Base-by-base conservation (phyloP, 2,797 vertebrate species). In the Lerista edwardsae region DNA sequence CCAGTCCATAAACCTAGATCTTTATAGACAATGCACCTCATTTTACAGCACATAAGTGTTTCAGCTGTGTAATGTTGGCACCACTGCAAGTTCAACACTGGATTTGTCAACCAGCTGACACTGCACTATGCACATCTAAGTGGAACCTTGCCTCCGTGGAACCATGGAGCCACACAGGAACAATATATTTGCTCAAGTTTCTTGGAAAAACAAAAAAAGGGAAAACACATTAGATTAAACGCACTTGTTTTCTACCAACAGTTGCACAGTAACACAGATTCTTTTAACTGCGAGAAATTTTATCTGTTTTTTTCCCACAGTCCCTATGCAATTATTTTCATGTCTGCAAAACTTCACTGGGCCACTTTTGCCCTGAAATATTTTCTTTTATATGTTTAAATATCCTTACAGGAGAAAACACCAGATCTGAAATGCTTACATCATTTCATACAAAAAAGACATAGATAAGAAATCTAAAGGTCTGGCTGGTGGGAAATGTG, bases 91-190 rank as follows among this genome's bases (percentile, higher is more conserved):
- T 88, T 91, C 77, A 86, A 88, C 1, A 27, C 67, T 71, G 85
- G 85, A 83, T 92, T 91, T 91, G 90, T 91, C 91, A 92, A 73
- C 90, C 78, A 91, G 82, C 89, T 89, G 90, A 93, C 84, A 83
- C 44, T 64, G 90, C 12, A 0, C 71, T 90, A 74, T 83, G 79
- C 90, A 89, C 92, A 92, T 93, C 91, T 92, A 93, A 94, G 90
- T 93, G 85, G 91, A 94, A 84, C 93, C 93, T 93, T 90, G 87
- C 61, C 88, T 79, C 84, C 84, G 85, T 81, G 76, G 88, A 82
- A 91, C 87, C 84, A 90, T 89, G 51, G 72, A 89, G 78, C 67
- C 87, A 74, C 77, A 85, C 81, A 88, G 61, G 89, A 90, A 89
- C 69, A 80, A 75, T 82, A 86, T 87, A 83, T 87, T 84, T 85